Percentiles rank a stretch among this genome's conserved stretches.
Conservation (phyloP, 53 echinoderm and acorn worm species). For the Paelopatides confundens region DNA sequence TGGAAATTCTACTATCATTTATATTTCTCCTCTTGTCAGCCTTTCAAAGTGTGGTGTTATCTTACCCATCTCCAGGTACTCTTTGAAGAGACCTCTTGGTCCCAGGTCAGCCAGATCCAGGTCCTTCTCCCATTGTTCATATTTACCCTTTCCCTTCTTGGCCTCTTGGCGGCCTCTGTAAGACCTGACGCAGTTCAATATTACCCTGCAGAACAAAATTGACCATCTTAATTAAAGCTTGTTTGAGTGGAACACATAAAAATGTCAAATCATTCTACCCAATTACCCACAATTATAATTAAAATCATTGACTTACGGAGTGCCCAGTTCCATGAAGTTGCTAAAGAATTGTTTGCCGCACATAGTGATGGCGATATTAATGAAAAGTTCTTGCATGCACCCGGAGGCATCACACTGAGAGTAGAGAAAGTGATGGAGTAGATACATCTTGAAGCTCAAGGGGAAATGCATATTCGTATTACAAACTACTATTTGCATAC, state of each 20-base stretch:
- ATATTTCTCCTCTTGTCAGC: no score
- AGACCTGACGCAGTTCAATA: conserved; percentile 15
- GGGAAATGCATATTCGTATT: no score
- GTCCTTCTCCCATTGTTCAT: conserved; percentile 48
- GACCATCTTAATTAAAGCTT: no score
- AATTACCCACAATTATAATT: no score
- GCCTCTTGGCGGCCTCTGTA: neutral
- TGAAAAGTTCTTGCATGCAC: conserved; percentile 92
- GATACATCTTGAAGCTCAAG: no score
- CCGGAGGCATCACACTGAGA: conserved; percentile 95
- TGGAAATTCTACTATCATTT: no score
- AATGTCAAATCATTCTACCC: no score
- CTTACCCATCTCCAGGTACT: conserved; percentile 67
- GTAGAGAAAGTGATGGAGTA: neutral
- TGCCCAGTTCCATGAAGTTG: conserved; percentile 91
- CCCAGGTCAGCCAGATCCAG: conserved; percentile 27
- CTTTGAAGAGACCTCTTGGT: conserved; percentile 44
- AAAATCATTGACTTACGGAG: conserved; percentile 86
- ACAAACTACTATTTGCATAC: no score
- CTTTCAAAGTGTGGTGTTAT: no score
- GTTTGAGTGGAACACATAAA: no score
- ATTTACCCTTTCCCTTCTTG: neutral
- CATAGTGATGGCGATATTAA: conserved; percentile 94
- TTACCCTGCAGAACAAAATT: neutral
- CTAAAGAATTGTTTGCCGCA: conserved; percentile 97